Evolutionary conservation across 2,113 vertebrate species (phyloP), one percentile per base, ranked within the genome.

Genomic region (Poeciliopsis turrubarensis): DNA sequence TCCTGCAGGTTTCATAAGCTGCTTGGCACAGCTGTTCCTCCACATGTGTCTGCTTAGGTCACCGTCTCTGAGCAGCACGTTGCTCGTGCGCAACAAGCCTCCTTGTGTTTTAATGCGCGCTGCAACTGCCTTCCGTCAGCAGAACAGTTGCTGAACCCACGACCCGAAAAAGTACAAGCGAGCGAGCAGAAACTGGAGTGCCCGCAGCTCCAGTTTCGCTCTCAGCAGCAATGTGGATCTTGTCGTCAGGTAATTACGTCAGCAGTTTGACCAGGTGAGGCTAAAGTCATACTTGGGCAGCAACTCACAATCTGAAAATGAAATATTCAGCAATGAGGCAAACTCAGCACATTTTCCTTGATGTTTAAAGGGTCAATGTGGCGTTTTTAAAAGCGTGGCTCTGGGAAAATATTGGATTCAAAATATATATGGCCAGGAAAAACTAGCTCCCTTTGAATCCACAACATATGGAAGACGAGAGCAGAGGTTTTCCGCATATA

Each of bases 11-110:
- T 89, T 87, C 73, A 83, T 75, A 73, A 86, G 13, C 65, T 67
- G 51, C 72, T 76, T 57, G 60, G 71, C 83, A 69, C 86, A 87
- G 83, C 85, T 81, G 80, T 76, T 75, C 26, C 60, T 72, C 77
- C 77, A 84, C 87, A 88, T 85, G 79, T 84, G 78, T 87, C 73
- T 70, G 81, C 77, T 79, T 75, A 70, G 74, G 73, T 86, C 84
- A 19, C 60, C n/a, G 31, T 26, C 34, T 65, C 65, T 60, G 63
- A 77, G 41, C 32, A 65, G 57, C 47, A 22, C 70, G 34, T 31
- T 39, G 64, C 44, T 47, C 6, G 63, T 26, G 57, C 26, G 65
- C 72, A 67, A 83, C 74, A 79, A 13, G 47, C 51, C 73, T 77
- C 67, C 37, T 27, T 60, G 44, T 31, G 1, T 68, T 65, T 78